Percentiles rank a stretch among this genome's conserved stretches.
Conservation (phyloP, 2,113 vertebrate genomes). For the Sceloporus undulatus region DNA sequence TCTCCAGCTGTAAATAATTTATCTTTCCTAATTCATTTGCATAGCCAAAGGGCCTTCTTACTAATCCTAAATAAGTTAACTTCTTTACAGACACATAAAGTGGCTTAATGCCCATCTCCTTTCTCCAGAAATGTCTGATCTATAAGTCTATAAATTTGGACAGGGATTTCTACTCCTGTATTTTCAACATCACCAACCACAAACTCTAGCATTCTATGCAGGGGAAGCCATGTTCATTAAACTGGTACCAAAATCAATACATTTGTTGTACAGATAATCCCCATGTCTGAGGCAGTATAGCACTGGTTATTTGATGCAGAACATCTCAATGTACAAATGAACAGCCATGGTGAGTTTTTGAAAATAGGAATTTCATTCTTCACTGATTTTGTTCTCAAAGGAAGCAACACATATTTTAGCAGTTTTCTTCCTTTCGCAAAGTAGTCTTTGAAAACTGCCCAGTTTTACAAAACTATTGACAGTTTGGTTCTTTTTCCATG, state of each 20-base stretch:
- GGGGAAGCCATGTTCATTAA: not conserved
- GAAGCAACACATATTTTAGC: no score
- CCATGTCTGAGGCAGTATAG: not conserved
- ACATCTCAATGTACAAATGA: not conserved
- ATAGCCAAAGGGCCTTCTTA: no score
- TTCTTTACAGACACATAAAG: not conserved
- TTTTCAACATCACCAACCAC: not conserved
- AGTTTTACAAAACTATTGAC: no score
- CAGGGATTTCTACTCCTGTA: not conserved
- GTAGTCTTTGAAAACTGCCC: no score
- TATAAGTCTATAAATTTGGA: not conserved
- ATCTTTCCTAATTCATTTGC: not conserved
- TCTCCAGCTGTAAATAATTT: no score
- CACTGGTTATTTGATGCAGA: not conserved
- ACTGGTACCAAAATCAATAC: not conserved
- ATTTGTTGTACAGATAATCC: not conserved
- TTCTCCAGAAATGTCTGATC: not conserved
- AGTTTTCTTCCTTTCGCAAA: no score
- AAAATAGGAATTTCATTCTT: no score
- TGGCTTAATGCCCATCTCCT: not conserved
- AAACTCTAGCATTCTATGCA: not conserved
- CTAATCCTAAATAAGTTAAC: no score
- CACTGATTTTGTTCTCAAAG: no score
- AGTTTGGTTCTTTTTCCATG: no score
- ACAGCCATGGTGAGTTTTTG: not conserved